These are phyloP conservation scores for Bilobella aurantiaca DNA, from an alignment of 1,140 invertebrate genomes.

Conservation along the genomic window DNA sequence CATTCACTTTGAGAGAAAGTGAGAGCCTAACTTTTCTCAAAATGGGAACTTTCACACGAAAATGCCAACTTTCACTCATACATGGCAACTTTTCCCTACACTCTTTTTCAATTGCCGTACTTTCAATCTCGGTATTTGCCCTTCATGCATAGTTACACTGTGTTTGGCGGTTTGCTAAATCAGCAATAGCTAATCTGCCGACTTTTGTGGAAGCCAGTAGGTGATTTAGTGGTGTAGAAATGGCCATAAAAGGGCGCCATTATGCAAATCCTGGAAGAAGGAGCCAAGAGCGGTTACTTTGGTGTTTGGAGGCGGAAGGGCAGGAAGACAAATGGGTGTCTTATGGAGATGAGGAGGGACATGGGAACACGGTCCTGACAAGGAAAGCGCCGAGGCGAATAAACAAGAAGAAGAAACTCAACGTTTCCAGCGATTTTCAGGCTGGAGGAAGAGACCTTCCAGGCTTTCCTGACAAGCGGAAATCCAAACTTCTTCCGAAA, in stretches of 20 bases:
- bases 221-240: background rate
- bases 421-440: background rate
- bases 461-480: background rate
- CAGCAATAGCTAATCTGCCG: background rate
- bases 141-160: no score
- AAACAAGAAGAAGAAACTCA: no score
- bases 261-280: background rate
- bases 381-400: background rate
- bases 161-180: no score
- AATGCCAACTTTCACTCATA: no score
- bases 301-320: background rate
- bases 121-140: no score
- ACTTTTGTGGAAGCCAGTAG: background rate
- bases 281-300: background rate
- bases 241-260: background rate
- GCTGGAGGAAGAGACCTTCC: background rate
- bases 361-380: background rate
- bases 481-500: background rate
- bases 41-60: no score
- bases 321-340: background rate
- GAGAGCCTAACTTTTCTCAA: background rate
- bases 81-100: no score
- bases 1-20: no score
- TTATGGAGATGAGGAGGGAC: background rate
- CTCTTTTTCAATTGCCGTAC: no score